A percentile compares a stretch with the other conserved stretches of the same genome.
phyloP scores from a whole-genome alignment of 2,888 invertebrate genomes.

The Acanthoscelides obtectus region DNA sequence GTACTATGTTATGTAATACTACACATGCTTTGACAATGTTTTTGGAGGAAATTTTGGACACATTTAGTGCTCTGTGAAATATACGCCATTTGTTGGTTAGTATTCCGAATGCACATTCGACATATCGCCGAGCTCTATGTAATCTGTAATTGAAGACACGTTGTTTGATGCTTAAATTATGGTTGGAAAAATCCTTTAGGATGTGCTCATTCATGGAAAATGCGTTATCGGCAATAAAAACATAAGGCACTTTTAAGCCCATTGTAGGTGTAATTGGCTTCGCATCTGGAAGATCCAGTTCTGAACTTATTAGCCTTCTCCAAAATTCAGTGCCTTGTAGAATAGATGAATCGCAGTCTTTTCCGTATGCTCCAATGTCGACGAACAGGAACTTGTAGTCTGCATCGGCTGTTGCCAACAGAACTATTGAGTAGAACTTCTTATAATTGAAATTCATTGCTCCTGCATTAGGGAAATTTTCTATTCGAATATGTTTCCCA shows the following conservation, averaged over 20 bases:
- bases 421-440: too few relatives aligned
- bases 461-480: too few relatives aligned
- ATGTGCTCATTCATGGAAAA: slow-evolving; percentile 17
- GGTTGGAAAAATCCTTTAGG: slow-evolving; percentile 11
- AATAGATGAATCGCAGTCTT: slow-evolving; percentile 24
- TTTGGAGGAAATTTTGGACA: slow-evolving; percentile 18
- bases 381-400: too few relatives aligned
- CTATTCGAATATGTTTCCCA: too few relatives aligned
- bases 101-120: too few relatives aligned
- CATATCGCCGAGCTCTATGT: too few relatives aligned
- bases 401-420: too few relatives aligned
- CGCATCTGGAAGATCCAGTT: slow-evolving; percentile 18
- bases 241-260: slow-evolving; percentile 14
- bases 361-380: too few relatives aligned
- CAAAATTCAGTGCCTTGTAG: slow-evolving; percentile 21
- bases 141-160: slow-evolving; percentile 20
- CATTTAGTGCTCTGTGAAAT: slow-evolving; percentile 20
- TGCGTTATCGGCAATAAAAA: slow-evolving; percentile 17
- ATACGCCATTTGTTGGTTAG: too few relatives aligned
- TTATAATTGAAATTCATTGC: too few relatives aligned
- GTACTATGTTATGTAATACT: slow-evolving; percentile 19
- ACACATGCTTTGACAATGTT: slow-evolving; percentile 22
- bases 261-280: slow-evolving; percentile 11
- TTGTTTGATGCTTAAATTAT: slow-evolving; percentile 18
- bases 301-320: slow-evolving; percentile 10